Conservation (phyloP, 2,113 vertebrate genomes). For the Sakesphorus luctuosus region DNA sequence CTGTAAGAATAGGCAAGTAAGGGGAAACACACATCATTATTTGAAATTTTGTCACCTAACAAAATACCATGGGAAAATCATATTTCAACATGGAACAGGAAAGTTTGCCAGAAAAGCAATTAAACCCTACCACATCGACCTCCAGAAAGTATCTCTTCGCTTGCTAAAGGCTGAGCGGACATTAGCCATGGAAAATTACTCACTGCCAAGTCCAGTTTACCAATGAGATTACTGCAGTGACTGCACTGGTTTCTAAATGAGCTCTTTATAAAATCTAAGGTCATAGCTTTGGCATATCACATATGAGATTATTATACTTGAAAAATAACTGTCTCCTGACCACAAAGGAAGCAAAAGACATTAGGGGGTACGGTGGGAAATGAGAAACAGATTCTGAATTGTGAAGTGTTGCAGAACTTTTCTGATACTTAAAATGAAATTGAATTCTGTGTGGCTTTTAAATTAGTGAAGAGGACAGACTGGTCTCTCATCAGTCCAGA, state of each 20-base stretch:
- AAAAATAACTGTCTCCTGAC: background rate
- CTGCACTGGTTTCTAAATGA: background rate
- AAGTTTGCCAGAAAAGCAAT: background rate
- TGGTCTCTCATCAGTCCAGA: background rate
- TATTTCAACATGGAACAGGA: background rate
- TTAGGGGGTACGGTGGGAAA: background rate
- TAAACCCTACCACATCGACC: background rate
- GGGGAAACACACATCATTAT: background rate
- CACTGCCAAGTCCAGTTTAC: background rate
- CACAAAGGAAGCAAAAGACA: background rate
- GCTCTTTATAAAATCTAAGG: background rate
- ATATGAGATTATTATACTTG: background rate
- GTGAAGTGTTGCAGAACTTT: background rate
- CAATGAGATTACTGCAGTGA: background rate
- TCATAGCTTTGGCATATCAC: background rate
- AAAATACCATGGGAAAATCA: background rate
- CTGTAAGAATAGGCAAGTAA: constrained; percentile 57
- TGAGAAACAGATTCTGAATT: background rate
- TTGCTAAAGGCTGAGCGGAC: background rate
- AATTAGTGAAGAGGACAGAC: background rate
- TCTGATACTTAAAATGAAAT: background rate
- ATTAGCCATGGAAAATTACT: background rate
- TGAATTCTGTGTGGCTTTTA: background rate
- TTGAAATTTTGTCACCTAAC: background rate
- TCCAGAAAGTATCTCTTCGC: background rate